Conservation (phyloP, 2,888 invertebrate genomes). For the Melipona beecheii region DNA sequence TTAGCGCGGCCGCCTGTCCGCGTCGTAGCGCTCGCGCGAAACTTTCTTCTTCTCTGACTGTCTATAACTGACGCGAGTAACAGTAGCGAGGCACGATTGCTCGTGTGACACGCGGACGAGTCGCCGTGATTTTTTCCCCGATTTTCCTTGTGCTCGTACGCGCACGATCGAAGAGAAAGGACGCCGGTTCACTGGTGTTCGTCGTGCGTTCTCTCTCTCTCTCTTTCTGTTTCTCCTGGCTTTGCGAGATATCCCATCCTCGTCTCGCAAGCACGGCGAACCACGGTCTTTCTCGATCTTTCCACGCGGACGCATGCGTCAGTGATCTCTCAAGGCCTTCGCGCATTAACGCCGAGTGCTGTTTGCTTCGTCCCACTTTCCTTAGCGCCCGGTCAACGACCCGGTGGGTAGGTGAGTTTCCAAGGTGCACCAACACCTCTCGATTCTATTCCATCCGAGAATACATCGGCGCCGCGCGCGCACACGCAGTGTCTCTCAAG, state of each 20-base stretch:
- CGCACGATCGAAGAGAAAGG: conserved; percentile 41
- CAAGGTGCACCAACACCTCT: conserved; percentile 78
- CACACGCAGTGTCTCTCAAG: conserved; percentile 44
- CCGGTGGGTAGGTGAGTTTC: conserved; percentile 80
- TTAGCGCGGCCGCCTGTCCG: conserved; percentile 33
- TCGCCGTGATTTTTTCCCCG: conserved; percentile 12
- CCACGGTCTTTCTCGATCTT: conserved; percentile 48
- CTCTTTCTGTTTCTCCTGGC: not conserved
- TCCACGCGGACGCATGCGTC: conserved; percentile 77
- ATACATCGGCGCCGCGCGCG: conserved; percentile 6
- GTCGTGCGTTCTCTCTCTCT: not conserved
- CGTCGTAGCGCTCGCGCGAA: not conserved
- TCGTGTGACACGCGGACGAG: not conserved
- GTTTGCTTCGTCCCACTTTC: conserved; percentile 83
- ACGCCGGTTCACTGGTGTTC: conserved; percentile 4
- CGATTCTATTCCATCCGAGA: conserved; percentile 58
- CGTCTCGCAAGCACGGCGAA: not conserved
- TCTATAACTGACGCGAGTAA: not conserved
- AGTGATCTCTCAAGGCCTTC: conserved; percentile 83
- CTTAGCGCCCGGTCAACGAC: conserved; percentile 83
- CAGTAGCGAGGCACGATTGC: not conserved
- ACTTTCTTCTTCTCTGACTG: not conserved
- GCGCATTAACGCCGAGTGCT: conserved; percentile 80
- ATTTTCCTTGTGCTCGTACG: conserved; percentile 6
- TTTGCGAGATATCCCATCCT: not conserved